Evolutionary conservation across 2,888 invertebrate species (phyloP).

Genomic region (Protophormia terraenovae): DNA sequence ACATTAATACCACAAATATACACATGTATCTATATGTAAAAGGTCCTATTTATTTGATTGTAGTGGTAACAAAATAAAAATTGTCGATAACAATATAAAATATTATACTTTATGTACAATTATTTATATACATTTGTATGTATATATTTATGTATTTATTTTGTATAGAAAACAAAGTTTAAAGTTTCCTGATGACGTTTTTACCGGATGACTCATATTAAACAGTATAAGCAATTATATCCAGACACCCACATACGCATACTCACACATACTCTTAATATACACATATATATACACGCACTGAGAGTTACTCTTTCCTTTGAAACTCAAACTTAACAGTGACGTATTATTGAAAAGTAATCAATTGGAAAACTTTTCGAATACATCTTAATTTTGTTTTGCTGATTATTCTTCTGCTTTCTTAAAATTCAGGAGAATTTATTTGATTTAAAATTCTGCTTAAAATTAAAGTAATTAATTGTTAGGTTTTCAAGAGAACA

Average conservation of each 20-base stretch:
- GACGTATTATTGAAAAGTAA: background rate
- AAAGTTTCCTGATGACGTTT: slow-evolving; percentile 42
- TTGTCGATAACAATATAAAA: slow-evolving; percentile 3
- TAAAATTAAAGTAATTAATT: too few relatives aligned
- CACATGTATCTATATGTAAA: background rate
- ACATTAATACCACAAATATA: background rate
- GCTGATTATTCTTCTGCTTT: too few relatives aligned
- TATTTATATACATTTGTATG: background rate
- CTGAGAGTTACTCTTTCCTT: background rate
- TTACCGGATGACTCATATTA: slow-evolving; percentile 50
- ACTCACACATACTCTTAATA: background rate
- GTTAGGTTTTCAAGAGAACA: too few relatives aligned
- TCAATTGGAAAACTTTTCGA: too few relatives aligned
- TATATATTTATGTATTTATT: background rate
- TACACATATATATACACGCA: background rate
- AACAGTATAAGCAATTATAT: background rate
- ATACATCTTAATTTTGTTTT: too few relatives aligned
- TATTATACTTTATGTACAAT: background rate
- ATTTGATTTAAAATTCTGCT: too few relatives aligned
- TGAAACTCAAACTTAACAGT: background rate
- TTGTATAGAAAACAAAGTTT: background rate
- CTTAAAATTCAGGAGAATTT: too few relatives aligned
- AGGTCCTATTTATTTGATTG: background rate
- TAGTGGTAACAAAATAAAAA: background rate
- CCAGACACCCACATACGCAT: background rate